Evolutionary conservation across 2,113 vertebrate genomes (phyloP).

Genomic region (Antidorcas marsupialis): DNA sequence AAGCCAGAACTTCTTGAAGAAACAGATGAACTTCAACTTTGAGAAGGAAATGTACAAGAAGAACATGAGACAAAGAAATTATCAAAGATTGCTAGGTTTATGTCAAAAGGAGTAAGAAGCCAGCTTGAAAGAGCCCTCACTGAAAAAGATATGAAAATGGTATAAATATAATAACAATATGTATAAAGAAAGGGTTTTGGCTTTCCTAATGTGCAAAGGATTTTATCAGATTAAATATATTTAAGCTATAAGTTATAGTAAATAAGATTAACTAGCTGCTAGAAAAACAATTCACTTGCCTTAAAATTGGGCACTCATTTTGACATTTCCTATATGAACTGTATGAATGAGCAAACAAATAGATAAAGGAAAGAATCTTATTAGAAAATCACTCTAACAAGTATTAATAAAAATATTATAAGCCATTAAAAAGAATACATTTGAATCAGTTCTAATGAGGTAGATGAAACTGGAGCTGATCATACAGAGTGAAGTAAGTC

Average conservation of each 20-base stretch:
- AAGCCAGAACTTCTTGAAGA: background rate
- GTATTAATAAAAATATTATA: background rate
- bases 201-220: background rate
- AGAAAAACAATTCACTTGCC: background rate
- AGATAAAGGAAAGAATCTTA: background rate
- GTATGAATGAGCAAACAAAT: background rate
- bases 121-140: background rate
- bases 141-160: background rate
- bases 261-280: background rate
- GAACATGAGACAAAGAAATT: background rate
- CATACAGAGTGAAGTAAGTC: no score
- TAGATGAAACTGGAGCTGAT: no score
- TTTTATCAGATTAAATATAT: background rate
- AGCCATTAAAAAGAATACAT: no score
- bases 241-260: background rate
- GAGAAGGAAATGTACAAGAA: background rate
- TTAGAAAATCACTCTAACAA: background rate
- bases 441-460: no score
- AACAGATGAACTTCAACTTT: background rate
- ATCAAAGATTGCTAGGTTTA: background rate
- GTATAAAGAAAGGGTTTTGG: background rate
- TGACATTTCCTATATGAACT: background rate
- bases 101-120: no score
- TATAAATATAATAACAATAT: background rate
- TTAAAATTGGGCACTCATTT: background rate